phyloP scores from a whole-genome alignment of 1,140 invertebrate genomes.

The Drosophila prosaltans region DNA sequence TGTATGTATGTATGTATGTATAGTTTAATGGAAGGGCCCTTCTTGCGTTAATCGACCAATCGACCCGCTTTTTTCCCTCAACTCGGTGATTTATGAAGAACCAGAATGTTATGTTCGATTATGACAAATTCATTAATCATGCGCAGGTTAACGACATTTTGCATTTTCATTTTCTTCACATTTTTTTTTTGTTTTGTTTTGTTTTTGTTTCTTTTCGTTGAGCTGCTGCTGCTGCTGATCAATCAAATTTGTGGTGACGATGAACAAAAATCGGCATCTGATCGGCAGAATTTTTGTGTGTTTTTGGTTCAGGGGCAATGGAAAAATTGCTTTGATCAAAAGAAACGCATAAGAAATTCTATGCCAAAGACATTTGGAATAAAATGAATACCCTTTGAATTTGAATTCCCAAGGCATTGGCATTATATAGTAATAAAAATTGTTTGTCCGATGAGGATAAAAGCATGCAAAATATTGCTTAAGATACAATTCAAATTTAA shows the following conservation, averaged over 20 bases:
- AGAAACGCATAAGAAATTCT: not conserved
- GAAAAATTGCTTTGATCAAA: constrained; percentile 6
- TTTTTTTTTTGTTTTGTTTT: not conserved
- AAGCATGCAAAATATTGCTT: too few species aligned
- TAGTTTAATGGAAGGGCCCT: constrained; percentile 61
- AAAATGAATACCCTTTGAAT: not conserved
- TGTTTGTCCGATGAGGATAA: too few species aligned
- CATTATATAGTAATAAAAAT: too few species aligned
- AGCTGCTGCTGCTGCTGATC: constrained; percentile 1
- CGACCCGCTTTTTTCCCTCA: constrained; percentile 56
- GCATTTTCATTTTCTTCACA: constrained; percentile 47
- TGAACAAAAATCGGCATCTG: constrained; percentile 10
- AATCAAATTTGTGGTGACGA: constrained; percentile 18
- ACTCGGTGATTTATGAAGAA: constrained; percentile 67
- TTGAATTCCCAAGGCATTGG: not conserved
- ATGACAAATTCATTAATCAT: constrained; percentile 78
- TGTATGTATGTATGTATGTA: constrained; percentile 20
- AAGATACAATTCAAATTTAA: too few species aligned
- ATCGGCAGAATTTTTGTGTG: constrained; percentile 4
- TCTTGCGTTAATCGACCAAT: constrained; percentile 30
- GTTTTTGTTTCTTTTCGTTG: not conserved
- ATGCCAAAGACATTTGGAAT: not conserved
- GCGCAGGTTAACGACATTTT: constrained; percentile 73
- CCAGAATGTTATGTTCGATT: constrained; percentile 47
- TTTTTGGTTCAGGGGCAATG: constrained; percentile 7